Percentiles rank a stretch among this genome's conserved stretches.
phyloP scores from a whole-genome alignment of 1,140 invertebrate genomes.

The Atta texana region DNA sequence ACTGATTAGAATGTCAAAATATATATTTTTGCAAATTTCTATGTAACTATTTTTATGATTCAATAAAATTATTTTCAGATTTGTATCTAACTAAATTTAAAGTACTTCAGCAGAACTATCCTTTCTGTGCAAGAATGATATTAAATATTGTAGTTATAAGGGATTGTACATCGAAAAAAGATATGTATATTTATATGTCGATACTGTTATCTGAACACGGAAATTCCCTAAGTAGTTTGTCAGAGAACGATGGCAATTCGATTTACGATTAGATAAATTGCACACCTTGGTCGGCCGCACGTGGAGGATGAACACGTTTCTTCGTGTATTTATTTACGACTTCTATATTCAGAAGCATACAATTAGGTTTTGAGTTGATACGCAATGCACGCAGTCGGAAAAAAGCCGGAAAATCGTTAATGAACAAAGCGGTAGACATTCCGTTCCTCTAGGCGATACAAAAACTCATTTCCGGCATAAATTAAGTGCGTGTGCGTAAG shows the following conservation, averaged over 20 bases:
- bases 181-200: not conserved
- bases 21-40: too few species aligned
- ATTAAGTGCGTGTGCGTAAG: constrained; percentile 35
- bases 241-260: constrained; percentile 4
- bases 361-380: constrained; percentile 52
- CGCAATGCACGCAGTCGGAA: constrained; percentile 54
- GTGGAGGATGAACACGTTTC: constrained; percentile 37
- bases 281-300: constrained; percentile 20
- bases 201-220: not conserved
- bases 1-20: too few species aligned
- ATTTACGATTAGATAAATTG: constrained; percentile 48
- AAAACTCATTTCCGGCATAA: constrained; percentile 51
- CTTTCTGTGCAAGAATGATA: not conserved
- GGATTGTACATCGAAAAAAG: not conserved
- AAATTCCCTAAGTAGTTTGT: not conserved
- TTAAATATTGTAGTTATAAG: not conserved
- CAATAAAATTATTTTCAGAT: too few species aligned
- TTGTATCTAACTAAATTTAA: too few species aligned
- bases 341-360: constrained; percentile 22
- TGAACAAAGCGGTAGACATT: constrained; percentile 53
- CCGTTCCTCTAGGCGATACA: constrained; percentile 39
- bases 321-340: constrained; percentile 16
- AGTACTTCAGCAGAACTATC: too few species aligned
- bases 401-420: constrained; percentile 59
- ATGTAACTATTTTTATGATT: too few species aligned